phyloP scores from a whole-genome alignment of 1,140 invertebrate genomes.

The Drosophila virilis region DNA sequence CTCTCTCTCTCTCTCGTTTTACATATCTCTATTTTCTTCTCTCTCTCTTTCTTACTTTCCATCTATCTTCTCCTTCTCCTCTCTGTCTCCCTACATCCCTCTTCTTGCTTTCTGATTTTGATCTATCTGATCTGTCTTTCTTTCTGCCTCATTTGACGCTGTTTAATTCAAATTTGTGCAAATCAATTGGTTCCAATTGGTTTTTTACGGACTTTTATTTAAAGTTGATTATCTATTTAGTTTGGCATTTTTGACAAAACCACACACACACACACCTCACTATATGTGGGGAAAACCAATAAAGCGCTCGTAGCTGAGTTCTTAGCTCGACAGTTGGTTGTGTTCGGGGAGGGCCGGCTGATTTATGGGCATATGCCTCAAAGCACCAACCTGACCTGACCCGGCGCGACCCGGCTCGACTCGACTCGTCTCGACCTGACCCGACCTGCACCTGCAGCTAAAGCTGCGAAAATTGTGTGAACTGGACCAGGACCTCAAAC shows the following conservation, averaged over 20 bases:
- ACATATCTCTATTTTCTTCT: too few species aligned
- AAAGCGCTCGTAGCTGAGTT: constrained; percentile 31
- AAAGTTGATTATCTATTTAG: constrained; percentile 50
- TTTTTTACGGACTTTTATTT: constrained; percentile 32
- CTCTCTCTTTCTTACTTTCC: too few species aligned
- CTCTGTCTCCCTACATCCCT: neutral
- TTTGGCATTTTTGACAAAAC: constrained; percentile 28
- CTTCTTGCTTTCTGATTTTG: neutral
- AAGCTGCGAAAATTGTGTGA: constrained; percentile 3
- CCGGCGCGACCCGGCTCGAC: neutral
- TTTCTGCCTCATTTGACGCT: neutral
- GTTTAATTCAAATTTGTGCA: constrained; percentile 47
- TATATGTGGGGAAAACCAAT: constrained; percentile 21
- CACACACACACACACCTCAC: constrained; percentile 2
- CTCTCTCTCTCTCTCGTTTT: too few species aligned
- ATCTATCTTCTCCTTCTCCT: neutral
- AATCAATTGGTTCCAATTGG: constrained; percentile 41
- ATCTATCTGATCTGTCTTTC: neutral
- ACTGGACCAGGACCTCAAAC: constrained; percentile 4
- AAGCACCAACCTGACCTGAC: constrained; percentile 12
- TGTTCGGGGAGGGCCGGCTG: neutral
- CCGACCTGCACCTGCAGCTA: neutral
- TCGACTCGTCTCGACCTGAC: neutral
- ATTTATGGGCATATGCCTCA: constrained; percentile 9
- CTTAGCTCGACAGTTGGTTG: constrained; percentile 19